Evolutionary conservation across 2,797 vertebrate species (phyloP), one percentile per base, ranked within the genome.

Genomic region (Centropyge bicolor): DNA sequence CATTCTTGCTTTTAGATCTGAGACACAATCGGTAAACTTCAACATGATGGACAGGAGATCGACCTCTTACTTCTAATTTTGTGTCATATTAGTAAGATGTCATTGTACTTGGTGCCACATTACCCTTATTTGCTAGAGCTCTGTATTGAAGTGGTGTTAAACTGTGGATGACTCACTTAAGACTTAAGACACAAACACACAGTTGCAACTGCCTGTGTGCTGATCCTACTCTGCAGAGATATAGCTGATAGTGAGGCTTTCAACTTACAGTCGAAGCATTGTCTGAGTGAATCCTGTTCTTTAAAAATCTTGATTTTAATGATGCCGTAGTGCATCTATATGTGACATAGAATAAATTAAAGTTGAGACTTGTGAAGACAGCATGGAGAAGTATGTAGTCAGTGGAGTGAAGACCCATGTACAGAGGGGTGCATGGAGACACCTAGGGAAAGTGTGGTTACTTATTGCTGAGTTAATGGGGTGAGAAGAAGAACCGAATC

Each of bases 401-500:
- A 49, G 43, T 65, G 6, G 17, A 35, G 60, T 57, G 36, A 38
- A 8, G 75, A 45, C 38, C 40, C 24, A 56, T 83, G 65, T 71
- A 79, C 49, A 70, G 78, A 64, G 68, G 65, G 71, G 75, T 64
- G 68, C 81, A 87, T 59, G 62, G 70, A 78, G 80, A 88, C 80
- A 90, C 67, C 49, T 41, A 82, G 74, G 88, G 93, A 86, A 92
- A 92, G 89, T 88, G 89, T 93, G 89, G 95, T 96, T 95, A 96
- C 95, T 95, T 93, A 95, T 95, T 96, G 92, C 93, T 91, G 86
- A 94, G 93, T 93, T 96, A 96, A 95, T 96, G 95, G 91, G 89
- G 93, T 94, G 94, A 92, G 91, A 95, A 95, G 88, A 70, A 76
- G 62, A 51, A 77, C 94, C 94, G 95, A 95, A 94, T 96, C 95